Percentiles rank a stretch among this genome's conserved stretches.
Conservation (phyloP, 2,797 vertebrate genomes). For the Dendrocincla fuliginosa region DNA sequence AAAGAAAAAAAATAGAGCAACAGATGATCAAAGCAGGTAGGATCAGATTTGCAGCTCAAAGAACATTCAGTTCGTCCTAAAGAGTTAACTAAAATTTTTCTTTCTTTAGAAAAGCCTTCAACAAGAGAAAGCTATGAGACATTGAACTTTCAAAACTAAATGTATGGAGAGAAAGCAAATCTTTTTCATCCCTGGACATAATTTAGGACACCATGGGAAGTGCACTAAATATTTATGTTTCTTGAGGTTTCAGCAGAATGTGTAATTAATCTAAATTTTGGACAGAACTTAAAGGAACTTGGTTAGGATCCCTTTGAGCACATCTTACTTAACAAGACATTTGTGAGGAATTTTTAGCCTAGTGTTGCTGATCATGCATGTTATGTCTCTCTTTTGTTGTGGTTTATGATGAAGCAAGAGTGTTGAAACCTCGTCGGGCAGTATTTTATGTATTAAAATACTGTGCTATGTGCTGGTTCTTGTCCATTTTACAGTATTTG, state of each 20-base stretch:
- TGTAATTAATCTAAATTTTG: constrained; percentile 19
- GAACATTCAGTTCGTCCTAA: neutral
- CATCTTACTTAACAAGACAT: neutral
- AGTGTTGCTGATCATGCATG: neutral
- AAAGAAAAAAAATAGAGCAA: neutral
- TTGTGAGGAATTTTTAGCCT: neutral
- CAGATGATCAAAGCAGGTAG: neutral
- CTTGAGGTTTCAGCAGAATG: neutral
- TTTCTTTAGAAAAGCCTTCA: neutral
- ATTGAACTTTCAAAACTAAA: neutral
- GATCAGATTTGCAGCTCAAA: neutral
- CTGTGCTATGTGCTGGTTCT: neutral
- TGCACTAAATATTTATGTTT: neutral
- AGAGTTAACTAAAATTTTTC: neutral
- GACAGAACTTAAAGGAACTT: neutral
- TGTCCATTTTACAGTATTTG: constrained; percentile 22
- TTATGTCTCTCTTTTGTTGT: neutral
- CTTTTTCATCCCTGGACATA: neutral
- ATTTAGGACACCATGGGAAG: neutral
- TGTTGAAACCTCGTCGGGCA: constrained; percentile 38
- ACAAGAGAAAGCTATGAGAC: neutral
- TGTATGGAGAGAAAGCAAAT: neutral
- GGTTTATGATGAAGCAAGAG: constrained; percentile 4
- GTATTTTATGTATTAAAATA: constrained; percentile 55
- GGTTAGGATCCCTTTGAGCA: neutral